Percentiles rank a stretch among this genome's conserved stretches.
Evolutionary conservation across 2,113 vertebrate species (phyloP).

Genomic region (Anhinga rufa): DNA sequence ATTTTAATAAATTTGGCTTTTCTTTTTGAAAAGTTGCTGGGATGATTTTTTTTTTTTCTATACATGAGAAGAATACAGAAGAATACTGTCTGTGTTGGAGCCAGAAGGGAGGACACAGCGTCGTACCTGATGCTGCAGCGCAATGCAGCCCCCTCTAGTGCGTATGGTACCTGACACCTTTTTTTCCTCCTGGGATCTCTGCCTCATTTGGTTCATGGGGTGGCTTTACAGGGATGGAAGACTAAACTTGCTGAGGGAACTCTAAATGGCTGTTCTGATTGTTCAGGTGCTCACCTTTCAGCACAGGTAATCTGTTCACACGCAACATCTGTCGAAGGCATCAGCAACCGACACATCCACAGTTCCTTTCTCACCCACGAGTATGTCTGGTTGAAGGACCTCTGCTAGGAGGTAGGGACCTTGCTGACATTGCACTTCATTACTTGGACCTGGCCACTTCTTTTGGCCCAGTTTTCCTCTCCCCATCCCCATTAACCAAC

Average conservation of each 20-base stretch:
- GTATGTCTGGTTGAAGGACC: background rate
- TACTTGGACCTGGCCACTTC: background rate
- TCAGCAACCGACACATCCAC: background rate
- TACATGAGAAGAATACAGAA: background rate
- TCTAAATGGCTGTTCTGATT: background rate
- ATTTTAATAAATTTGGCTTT: background rate
- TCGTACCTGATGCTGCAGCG: rapidly evolving
- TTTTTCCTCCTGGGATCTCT: background rate
- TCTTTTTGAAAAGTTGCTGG: background rate
- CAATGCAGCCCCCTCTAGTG: background rate
- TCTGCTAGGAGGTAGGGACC: background rate
- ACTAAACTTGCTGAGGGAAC: background rate
- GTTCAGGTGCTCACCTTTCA: background rate
- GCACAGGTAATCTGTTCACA: background rate
- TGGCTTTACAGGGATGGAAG: background rate
- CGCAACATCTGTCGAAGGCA: background rate
- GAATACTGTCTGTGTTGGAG: background rate
- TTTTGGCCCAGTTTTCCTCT: background rate
- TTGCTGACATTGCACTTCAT: background rate
- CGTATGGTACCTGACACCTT: rapidly evolving
- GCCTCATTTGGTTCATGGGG: background rate
- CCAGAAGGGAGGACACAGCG: background rate
- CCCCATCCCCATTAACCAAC: background rate
- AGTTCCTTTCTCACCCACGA: background rate
- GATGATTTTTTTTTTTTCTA: background rate